Evolutionary conservation across 2,888 invertebrate genomes (phyloP), one percentile per base, ranked within the genome.

Genomic region (Dynastes tityus): DNA sequence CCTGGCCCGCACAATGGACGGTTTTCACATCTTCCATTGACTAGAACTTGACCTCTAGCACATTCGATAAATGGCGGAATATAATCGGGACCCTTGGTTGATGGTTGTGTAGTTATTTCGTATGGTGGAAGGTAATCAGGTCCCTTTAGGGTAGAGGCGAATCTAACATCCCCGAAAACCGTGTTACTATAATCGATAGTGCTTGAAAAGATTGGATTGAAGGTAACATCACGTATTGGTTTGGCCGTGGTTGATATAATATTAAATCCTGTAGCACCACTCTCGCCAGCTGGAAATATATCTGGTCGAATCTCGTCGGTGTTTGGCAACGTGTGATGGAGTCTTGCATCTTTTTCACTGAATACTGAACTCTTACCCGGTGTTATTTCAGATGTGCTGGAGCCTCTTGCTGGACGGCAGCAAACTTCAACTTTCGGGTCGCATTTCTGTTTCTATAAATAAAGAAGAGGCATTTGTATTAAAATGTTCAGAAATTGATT

Each of bases 391-490:
- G 71, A 40, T 27, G 37, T 51, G 16, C 45, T 70, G 22, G 45
- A 61, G 37, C 32, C 37, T 58, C 58, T 71, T 11, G 64, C 37
- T 16, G 87, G 80, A 85, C 88, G 77, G 82, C 90, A 90, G 82
- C 90, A 90, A 1, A 88, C 84, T 85, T 90, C 87, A 9, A 86
- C 86, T 78, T 87, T 86, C 11, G 85, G 83, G 78, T 88, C 87
- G 84, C 90, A 90, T 78, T 87, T 81, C 73, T 84, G 81, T 40
- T 79, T 87, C 90, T 90, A 84, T 5, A 88, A 88, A 32, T 74
- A 76, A 78, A 78, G 81, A 80, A 64, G 9, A 40, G 11, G 51
- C 45, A 8, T 45, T 45, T 45, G 11, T 11, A 45, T 3, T 3
- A 5, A 32, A 45, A 8, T 9, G 8, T 11, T 11, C 2, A 45